Evolutionary conservation across 2,888 invertebrate genomes (phyloP), one percentile per base, ranked within the genome.

Genomic region (Phorcus lineatus): DNA sequence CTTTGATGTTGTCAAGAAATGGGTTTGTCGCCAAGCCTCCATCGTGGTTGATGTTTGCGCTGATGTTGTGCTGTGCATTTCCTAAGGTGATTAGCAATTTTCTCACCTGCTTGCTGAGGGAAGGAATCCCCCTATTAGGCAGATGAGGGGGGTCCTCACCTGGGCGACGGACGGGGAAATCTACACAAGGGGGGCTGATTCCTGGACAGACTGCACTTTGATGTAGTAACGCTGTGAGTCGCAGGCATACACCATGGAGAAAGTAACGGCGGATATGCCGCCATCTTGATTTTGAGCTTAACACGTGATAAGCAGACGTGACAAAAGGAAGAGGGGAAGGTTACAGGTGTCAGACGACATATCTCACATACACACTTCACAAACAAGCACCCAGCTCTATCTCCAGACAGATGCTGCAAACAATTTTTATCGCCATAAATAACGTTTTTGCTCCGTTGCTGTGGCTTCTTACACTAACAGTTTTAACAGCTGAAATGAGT

Each of bases 1-100:
- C 47, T 62, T 62, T 62, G 62, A 62, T 62, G 62, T 62, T 62
- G 62, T 22, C 62, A 62, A 62, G 62, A 62, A 28, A 62, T 24
- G 62, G 62, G 62, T 62, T 62, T 62, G 62, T 62, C 62, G 28
- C 28, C 28, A 62, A 62, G 28, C 13, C 62, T 22, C 62, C 62
- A 62, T 28, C 13, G 24, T 62, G 62, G 24, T 24, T 28, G 24
- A 17, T 62, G 62, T 62, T 62, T 62, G 62, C 28, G 16, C 22
- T 62, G 28, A 28, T 28, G 62, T 62, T 62, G 62, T 62, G 62
- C 22, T 28, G 22, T 62, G 62, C 62, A 62, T 62, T 28, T 62
- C 62, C 62, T 28, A 22, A 28, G 62, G 62, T 62, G 62, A 62
- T 62, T 62, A 62, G 62, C 62, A 28, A 24, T 24, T 28, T 62